These are phyloP conservation scores for Axis porcinus DNA, from an alignment of 2,113 vertebrate species.

Conservation along the genomic window DNA sequence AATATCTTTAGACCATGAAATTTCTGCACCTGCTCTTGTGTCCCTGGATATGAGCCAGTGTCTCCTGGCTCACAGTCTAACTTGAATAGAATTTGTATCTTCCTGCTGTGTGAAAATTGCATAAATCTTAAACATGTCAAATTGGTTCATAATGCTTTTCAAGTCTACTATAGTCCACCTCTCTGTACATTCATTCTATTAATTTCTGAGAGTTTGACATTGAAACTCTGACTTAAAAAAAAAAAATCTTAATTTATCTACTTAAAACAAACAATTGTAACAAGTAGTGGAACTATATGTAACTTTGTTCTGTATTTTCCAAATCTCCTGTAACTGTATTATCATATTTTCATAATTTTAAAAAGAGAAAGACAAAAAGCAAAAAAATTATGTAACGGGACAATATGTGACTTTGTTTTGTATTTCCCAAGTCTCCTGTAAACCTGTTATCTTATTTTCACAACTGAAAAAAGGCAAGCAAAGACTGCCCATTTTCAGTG, in stretches of 20 bases:
- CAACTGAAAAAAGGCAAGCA: background rate
- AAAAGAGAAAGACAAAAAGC: background rate
- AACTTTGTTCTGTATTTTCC: background rate
- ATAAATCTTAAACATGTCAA: background rate
- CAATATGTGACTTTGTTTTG: background rate
- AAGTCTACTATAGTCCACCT: background rate
- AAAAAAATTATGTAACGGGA: background rate
- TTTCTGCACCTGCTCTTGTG: background rate
- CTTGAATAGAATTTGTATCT: background rate
- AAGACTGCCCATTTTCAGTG: background rate
- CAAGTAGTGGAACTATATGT: background rate
- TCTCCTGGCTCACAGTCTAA: background rate
- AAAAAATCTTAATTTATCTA: background rate
- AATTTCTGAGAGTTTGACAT: background rate
- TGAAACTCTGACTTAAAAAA: background rate
- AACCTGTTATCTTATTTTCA: background rate
- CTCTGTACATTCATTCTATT: background rate
- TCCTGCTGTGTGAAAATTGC: background rate
- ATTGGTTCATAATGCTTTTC: background rate
- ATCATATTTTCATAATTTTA: background rate
- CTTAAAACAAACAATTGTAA: background rate
- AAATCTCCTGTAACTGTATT: background rate
- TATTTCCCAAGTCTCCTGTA: background rate
- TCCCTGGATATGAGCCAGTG: background rate
- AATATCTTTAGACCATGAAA: background rate